Evolutionary conservation across 2,888 invertebrate species (phyloP).

Genomic region (Euphydryas editha): DNA sequence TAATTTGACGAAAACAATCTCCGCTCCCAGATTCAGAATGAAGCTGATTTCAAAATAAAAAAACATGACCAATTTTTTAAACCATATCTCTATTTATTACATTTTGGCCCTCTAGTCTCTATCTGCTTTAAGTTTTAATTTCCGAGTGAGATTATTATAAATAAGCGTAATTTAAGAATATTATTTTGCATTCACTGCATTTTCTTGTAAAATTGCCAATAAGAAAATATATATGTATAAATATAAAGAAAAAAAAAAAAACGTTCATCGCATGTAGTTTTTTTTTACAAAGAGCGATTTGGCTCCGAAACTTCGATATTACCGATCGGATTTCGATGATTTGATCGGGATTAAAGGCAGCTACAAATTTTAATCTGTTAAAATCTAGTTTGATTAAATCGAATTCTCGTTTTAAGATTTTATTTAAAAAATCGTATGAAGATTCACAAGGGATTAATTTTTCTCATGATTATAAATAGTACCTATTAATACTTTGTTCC

Average conservation of each 20-base stretch:
- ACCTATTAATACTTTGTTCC: too few relatives aligned
- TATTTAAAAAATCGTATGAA: not conserved
- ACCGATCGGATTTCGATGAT: conserved; percentile 39
- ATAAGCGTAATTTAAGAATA: not conserved
- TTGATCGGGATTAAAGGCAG: conserved; percentile 37
- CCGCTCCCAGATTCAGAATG: too few relatives aligned
- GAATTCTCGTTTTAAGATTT: conserved; percentile 17
- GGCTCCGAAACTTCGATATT: conserved; percentile 31
- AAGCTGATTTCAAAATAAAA: too few relatives aligned
- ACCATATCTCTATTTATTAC: too few relatives aligned
- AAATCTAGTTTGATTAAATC: conserved; percentile 31
- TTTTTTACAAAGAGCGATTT: conserved; percentile 23
- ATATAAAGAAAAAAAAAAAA: too few relatives aligned
- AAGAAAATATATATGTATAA: too few relatives aligned
- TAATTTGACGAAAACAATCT: too few relatives aligned
- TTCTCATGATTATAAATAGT: not conserved
- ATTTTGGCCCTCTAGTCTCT: too few relatives aligned
- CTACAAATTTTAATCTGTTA: conserved; percentile 38
- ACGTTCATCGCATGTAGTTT: conserved; percentile 14
- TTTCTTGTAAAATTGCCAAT: conserved; percentile 9
- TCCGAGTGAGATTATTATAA: too few relatives aligned
- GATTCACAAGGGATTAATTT: not conserved
- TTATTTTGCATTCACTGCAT: not conserved
- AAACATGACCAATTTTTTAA: too few relatives aligned
- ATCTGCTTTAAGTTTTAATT: too few relatives aligned